Percentiles rank a stretch among this genome's conserved stretches.
These are phyloP conservation scores for Orestias chungarensis DNA, from an alignment of 2,797 vertebrate genomes.

Conservation along the genomic window DNA sequence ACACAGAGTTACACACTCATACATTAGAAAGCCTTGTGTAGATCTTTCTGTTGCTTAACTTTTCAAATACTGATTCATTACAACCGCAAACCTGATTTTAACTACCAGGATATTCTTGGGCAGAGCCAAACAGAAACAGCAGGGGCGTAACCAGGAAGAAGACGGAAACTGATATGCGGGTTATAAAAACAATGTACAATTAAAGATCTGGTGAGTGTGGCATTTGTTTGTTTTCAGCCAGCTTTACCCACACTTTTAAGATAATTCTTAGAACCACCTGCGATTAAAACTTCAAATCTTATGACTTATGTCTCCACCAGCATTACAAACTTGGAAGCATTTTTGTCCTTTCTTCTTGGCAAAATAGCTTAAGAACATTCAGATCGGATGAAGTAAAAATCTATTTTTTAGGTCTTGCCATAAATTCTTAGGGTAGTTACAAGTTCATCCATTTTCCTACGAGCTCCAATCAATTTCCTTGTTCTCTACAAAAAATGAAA, in stretches of 20 bases:
- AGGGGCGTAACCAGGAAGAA: not conserved
- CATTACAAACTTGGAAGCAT: not conserved
- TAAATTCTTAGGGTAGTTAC: not conserved
- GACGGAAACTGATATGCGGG: not conserved
- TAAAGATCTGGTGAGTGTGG: not conserved
- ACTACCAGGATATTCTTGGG: not conserved
- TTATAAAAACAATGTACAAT: not conserved
- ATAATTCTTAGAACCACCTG: not conserved
- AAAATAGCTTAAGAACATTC: too few species aligned
- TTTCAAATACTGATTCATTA: not conserved
- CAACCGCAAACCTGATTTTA: not conserved
- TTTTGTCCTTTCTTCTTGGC: too few species aligned
- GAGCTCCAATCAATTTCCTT: too few species aligned
- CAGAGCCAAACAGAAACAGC: not conserved
- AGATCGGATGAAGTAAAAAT: not conserved
- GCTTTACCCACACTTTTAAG: not conserved
- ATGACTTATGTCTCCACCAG: not conserved
- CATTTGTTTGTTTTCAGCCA: not conserved
- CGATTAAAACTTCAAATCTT: not conserved
- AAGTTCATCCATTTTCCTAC: not conserved
- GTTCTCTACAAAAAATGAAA: not conserved
- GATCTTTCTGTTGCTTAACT: not conserved
- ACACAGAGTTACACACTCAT: slow-evolving; percentile 13
- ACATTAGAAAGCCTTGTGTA: not conserved
- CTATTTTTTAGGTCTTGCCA: not conserved